These are phyloP conservation scores for Neopipo cinnamomea DNA, from an alignment of 2,113 vertebrate species.

Conservation along the genomic window DNA sequence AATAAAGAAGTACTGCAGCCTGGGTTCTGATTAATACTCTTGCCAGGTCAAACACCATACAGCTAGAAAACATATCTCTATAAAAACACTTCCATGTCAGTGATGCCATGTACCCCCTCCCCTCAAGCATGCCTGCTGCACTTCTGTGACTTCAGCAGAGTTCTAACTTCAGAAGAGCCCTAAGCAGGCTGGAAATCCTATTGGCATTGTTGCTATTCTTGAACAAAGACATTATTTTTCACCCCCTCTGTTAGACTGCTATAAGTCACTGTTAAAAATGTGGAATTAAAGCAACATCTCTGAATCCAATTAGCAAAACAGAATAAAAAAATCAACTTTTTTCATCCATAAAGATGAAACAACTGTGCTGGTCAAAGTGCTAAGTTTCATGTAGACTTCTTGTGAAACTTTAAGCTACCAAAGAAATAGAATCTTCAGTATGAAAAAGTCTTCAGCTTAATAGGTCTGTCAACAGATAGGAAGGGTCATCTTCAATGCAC, in stretches of 20 bases:
- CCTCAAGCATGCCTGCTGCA: background rate
- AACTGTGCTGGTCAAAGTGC: background rate
- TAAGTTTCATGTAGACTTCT: background rate
- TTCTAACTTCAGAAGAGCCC: background rate
- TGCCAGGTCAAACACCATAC: background rate
- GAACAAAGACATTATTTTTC: background rate
- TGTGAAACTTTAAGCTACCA: background rate
- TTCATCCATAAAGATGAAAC: background rate
- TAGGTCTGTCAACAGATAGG: background rate
- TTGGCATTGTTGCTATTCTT: background rate
- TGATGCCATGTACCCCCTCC: background rate
- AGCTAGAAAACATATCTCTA: background rate
- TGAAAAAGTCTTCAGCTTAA: background rate
- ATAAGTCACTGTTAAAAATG: background rate
- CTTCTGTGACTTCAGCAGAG: background rate
- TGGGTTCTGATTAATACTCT: background rate
- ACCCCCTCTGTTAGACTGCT: background rate
- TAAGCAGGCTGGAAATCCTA: background rate
- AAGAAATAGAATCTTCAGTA: background rate
- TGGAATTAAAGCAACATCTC: background rate
- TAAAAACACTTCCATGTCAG: background rate
- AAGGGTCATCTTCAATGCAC: background rate
- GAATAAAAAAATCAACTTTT: background rate
- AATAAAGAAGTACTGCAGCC: background rate
- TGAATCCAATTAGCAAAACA: background rate